These are phyloP conservation scores for Drosophila arawakana DNA, from an alignment of 1,140 invertebrate genomes.

Conservation along the genomic window DNA sequence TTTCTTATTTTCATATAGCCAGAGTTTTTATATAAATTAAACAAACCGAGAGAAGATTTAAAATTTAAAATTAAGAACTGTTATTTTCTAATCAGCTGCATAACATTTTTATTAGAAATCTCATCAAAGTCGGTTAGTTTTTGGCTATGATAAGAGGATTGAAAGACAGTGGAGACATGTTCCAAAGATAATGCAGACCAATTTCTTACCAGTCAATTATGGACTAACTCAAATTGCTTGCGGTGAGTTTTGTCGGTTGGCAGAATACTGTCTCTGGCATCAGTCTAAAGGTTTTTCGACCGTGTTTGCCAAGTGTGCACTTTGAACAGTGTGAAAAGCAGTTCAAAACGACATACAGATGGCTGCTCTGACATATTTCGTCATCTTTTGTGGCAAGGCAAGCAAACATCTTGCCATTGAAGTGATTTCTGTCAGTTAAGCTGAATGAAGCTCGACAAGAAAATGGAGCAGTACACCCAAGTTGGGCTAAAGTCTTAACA, in stretches of 20 bases:
- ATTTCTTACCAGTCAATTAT: not conserved
- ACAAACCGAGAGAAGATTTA: too few relatives aligned
- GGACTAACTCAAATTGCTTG: slow-evolving; percentile 7
- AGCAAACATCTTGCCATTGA: slow-evolving; percentile 26
- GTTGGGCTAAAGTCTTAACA: not conserved
- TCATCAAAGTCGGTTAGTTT: too few relatives aligned
- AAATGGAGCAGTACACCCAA: not conserved
- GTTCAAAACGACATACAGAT: slow-evolving; percentile 22
- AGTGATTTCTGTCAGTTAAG: slow-evolving; percentile 11
- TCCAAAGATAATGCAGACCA: not conserved
- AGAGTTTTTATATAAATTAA: too few relatives aligned
- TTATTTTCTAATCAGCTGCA: too few relatives aligned
- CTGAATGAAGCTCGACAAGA: not conserved
- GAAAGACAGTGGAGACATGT: too few relatives aligned
- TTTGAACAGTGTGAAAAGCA: slow-evolving; percentile 16
- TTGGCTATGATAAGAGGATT: too few relatives aligned
- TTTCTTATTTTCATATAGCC: too few relatives aligned
- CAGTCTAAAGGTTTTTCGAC: slow-evolving; percentile 15
- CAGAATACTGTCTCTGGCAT: slow-evolving; percentile 16
- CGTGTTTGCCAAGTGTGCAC: slow-evolving; percentile 16
- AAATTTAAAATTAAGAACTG: too few relatives aligned
- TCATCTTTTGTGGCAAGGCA: slow-evolving; percentile 38
- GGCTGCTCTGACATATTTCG: slow-evolving; percentile 33
- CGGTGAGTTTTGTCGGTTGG: slow-evolving; percentile 27
- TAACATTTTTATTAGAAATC: too few relatives aligned